Evolutionary conservation across 2,797 vertebrate genomes (phyloP).

Genomic region (Mionectes olivaceus): DNA sequence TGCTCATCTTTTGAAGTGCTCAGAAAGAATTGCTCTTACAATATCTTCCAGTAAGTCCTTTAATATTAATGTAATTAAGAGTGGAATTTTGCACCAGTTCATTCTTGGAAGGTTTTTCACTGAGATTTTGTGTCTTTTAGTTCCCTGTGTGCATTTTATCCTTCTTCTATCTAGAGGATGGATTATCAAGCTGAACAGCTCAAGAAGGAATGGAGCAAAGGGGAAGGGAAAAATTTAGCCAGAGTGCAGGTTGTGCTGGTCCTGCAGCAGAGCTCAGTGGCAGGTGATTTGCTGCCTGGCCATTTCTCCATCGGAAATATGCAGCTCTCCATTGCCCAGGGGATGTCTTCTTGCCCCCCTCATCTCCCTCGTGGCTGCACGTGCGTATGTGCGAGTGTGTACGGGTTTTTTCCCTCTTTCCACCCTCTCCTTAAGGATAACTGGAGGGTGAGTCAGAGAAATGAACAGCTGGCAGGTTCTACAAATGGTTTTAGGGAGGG

Average conservation of each 20-base stretch:
- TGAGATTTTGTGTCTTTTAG: background rate
- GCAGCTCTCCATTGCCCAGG: background rate
- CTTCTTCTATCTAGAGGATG: background rate
- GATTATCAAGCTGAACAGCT: background rate
- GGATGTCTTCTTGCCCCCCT: background rate
- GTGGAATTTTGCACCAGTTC: background rate
- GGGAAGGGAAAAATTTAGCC: background rate
- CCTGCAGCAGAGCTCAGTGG: background rate
- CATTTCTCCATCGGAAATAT: background rate
- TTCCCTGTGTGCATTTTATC: background rate
- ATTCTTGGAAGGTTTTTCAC: background rate
- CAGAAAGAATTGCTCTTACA: background rate
- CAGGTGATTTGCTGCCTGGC: background rate
- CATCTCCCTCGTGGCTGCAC: background rate
- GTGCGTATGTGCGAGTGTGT: too few species aligned
- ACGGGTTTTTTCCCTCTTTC: background rate
- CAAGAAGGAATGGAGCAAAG: background rate
- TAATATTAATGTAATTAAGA: conserved; percentile 36
- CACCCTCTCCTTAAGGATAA: background rate
- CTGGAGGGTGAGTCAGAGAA: conserved; percentile 3
- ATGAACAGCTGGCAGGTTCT: conserved; percentile 51
- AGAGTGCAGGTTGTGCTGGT: background rate
- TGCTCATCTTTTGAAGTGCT: background rate
- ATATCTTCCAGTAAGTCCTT: background rate
- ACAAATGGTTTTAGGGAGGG: conserved; percentile 45